These are phyloP conservation scores for Micronisus gabar DNA, from an alignment of 2,113 vertebrate genomes.

Conservation along the genomic window DNA sequence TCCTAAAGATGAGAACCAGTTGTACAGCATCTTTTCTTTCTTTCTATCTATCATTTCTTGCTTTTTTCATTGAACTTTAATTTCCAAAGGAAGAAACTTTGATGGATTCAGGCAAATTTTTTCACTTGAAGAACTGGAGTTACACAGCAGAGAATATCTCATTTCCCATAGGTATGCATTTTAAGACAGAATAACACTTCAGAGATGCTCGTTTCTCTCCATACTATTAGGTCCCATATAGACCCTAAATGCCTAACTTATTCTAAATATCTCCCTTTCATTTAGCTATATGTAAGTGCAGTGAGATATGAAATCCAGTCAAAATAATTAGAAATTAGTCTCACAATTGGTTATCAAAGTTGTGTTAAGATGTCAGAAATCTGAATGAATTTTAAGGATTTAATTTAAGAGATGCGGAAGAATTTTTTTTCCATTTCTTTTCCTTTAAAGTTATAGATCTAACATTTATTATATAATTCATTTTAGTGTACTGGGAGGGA, in stretches of 20 bases:
- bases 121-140: not conserved
- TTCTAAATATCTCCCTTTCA: not conserved
- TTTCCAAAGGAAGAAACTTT: not conserved
- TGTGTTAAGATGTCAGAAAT: not conserved
- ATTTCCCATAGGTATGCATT: not conserved
- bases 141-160: not conserved
- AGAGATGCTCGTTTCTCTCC: not conserved
- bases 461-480: not conserved
- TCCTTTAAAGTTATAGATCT: not conserved
- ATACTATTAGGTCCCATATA: too few species aligned
- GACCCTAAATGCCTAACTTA: not conserved
- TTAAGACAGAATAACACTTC: not conserved
- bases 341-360: not conserved
- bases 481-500: not conserved
- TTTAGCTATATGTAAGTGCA: not conserved
- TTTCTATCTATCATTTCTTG: not conserved
- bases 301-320: not conserved
- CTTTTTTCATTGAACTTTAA: not conserved
- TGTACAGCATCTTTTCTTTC: not conserved
- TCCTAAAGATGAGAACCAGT: not conserved
- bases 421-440: not conserved
- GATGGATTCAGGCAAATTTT: too few species aligned
- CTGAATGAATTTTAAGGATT: not conserved
- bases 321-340: not conserved
- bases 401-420: not conserved